Base-by-base conservation (phyloP, 2,797 vertebrate genomes). In the Gadopsis marmoratus region DNA sequence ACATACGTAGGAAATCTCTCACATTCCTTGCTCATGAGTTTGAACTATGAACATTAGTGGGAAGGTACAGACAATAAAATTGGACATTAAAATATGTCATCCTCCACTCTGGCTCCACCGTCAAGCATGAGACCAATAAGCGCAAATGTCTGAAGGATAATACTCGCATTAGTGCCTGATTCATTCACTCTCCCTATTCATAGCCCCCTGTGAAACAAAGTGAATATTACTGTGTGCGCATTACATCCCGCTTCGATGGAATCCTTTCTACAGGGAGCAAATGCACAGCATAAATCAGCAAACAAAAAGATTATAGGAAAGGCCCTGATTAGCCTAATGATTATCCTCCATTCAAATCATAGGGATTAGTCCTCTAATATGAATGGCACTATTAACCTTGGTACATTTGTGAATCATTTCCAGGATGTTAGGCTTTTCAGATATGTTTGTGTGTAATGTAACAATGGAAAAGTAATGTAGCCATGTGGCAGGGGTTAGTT, bases 321-420 rank as follows among this genome's bases (percentile, higher is more conserved):
- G 79, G 66, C 62, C 56, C 72, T 86, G 89, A 93, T 94, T 91
- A 89, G 83, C 82, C 74, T 66, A 56, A 53, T 86, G 86, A 90
- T 90, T 87, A 88, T 91, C 81, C 83, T 76, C 81, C 81, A 85
- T 91, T 91, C 74, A 87, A 85, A 90, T 86, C 74, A 71, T 35
- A 67, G 59, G 71, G 85, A 88, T 91, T 86, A 86, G 82, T 80
- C 76, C 71, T 82, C 68, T 50, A 76, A 83, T 81, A 83, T 88
- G 85, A 91, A 92, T 85, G 80, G 67, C 85, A 84, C 71, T 62
- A 85, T 92, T 92, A 93, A 93, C 93, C 90, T 91, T 93, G 90
- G 79, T 53, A 71, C 80, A 84, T 89, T 89, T 89, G 68, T 56
- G 70, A 86, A 84, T 84, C 55, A n/a, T 86, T 92, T 94, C 74